These are phyloP conservation scores for Paramacrobiotus metropolitanus DNA, from an alignment of 1,140 invertebrate species.

Conservation along the genomic window DNA sequence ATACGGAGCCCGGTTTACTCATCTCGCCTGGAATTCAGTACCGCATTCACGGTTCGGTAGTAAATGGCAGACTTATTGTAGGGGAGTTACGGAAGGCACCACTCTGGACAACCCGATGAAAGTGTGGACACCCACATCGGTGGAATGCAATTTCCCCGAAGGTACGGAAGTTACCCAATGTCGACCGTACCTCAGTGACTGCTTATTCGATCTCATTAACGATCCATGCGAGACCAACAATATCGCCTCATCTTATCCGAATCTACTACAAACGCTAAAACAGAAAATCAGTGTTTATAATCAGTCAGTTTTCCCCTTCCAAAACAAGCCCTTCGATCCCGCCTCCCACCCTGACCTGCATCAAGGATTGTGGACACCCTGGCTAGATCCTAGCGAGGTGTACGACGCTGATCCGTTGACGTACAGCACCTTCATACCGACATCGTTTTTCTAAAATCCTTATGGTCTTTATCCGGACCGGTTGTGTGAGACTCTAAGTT, in stretches of 20 bases:
- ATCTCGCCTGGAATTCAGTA: too few relatives aligned
- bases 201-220: conserved; percentile 20
- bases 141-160: background rate
- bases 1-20: too few relatives aligned
- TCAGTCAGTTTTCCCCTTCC: background rate
- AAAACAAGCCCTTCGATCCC: background rate
- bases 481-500: too few relatives aligned
- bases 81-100: background rate
- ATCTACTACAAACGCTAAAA: conserved; percentile 7
- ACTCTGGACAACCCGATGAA: background rate
- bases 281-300: background rate
- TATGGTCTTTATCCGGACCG: too few relatives aligned
- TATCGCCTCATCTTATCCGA: conserved; percentile 16
- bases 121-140: background rate
- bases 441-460: too few relatives aligned
- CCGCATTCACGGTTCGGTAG: too few relatives aligned
- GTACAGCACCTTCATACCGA: too few relatives aligned
- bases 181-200: conserved; percentile 7
- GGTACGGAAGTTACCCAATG: background rate
- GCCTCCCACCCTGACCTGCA: background rate
- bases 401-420: too few relatives aligned
- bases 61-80: too few relatives aligned
- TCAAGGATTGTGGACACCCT: background rate
- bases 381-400: too few relatives aligned
- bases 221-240: conserved; percentile 24